Evolutionary conservation across 2,113 vertebrate genomes (phyloP).

Genomic region (Hydrochoerus hydrochaeris): DNA sequence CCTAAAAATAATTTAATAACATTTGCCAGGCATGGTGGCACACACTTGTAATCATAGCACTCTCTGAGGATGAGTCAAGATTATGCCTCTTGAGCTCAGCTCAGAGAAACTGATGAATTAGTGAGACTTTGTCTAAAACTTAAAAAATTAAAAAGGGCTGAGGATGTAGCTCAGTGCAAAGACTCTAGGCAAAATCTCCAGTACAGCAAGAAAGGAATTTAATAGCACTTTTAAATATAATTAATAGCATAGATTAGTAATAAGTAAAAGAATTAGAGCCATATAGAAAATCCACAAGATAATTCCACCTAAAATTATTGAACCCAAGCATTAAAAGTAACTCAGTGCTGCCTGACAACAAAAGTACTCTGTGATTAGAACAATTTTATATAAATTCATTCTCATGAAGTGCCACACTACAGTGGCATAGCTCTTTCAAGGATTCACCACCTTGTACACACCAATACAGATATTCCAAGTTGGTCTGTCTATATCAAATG

Average conservation of each 20-base stretch:
- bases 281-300: slow-evolving; percentile 48
- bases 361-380: slow-evolving; percentile 36
- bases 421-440: slow-evolving; percentile 6
- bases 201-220: slow-evolving; percentile 23
- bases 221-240: slow-evolving; percentile 45
- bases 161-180: not conserved
- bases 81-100: not conserved
- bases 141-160: not conserved
- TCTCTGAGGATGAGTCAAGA: not conserved
- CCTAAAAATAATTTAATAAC: slow-evolving; percentile 53
- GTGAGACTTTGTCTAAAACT: not conserved
- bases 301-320: slow-evolving; percentile 46
- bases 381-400: slow-evolving; percentile 44
- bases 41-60: not conserved
- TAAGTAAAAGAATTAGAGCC: slow-evolving; percentile 59
- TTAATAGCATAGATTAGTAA: slow-evolving; percentile 53
- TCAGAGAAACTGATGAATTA: not conserved
- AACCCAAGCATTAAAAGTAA: slow-evolving; percentile 19
- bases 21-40: not conserved
- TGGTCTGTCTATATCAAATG: slow-evolving; percentile 1
- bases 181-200: not conserved
- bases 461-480: not conserved
- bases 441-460: not conserved
- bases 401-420: not conserved
- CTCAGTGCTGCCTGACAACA: not conserved